These are phyloP conservation scores for Muscicapa adusta DNA, from an alignment of 2,113 vertebrate species.

Conservation along the genomic window DNA sequence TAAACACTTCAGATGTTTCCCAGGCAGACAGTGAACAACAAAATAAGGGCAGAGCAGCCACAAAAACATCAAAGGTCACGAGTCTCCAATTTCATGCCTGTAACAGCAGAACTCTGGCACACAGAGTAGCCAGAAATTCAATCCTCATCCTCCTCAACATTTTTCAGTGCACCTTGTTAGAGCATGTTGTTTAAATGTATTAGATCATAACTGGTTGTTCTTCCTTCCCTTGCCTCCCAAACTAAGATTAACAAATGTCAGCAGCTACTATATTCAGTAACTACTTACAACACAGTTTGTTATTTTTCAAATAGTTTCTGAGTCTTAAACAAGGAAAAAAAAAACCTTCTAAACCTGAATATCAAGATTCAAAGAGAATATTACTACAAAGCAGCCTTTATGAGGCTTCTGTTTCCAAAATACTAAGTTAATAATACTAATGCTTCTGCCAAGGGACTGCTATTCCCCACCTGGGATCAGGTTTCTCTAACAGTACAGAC, in stretches of 20 bases:
- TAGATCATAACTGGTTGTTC: neutral
- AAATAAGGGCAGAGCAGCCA: slow-evolving; percentile 7
- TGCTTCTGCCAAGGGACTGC: neutral
- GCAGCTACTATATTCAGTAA: neutral
- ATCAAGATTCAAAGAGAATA: neutral
- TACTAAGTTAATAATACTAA: neutral
- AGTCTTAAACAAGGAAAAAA: neutral
- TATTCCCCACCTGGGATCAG: neutral
- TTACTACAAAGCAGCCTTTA: neutral
- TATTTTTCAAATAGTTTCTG: neutral
- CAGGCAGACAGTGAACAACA: neutral
- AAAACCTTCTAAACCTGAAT: neutral
- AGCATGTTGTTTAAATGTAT: neutral
- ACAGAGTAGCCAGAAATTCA: neutral
- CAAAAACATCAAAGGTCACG: neutral
- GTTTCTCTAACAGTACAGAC: neutral
- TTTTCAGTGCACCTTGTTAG: neutral
- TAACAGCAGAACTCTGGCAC: neutral
- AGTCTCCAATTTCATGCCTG: neutral
- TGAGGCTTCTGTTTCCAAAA: neutral
- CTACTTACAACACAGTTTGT: neutral
- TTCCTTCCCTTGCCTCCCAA: neutral
- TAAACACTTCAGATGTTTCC: slow-evolving; percentile 31
- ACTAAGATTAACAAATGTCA: neutral
- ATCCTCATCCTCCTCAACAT: neutral